Base-by-base conservation (phyloP, 2,797 vertebrate species). In the Acanthiza pusilla region DNA sequence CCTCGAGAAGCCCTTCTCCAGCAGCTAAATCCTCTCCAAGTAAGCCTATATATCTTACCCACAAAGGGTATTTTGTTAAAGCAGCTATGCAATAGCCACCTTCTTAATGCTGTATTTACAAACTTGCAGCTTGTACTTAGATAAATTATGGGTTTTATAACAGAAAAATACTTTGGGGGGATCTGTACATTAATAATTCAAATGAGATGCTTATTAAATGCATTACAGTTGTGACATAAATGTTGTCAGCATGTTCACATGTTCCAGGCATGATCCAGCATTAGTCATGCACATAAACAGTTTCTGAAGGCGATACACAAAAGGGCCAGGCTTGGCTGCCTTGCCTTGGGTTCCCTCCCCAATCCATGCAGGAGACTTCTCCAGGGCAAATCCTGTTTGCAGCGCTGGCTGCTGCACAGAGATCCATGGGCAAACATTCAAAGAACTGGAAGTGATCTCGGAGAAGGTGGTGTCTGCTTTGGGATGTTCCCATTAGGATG, bases 111-210 rank as follows among this genome's bases (percentile, higher is more conserved):
- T 96, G 84, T 96, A 81, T 95, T 88, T 95, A 94, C 27, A 2
- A 95, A 94, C 85, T 67, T 94, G 77, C 91, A 89, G 91, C 85
- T 94, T 96, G 81, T 94, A 96, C 67, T 95, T 90, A 74, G 76
- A 94, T 97, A 96, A 96, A 96, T 96, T 96, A 96, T 81, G 45
- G 85, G 77, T 16, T 93, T 94, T 73, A 91, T 88, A 90, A 80
- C 47, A 66, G 25, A 79, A 36, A 30, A 85, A 50, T 83, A 89
- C 61, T 81, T 93, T 7, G 7, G 88, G 81, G 62, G 51, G 48
- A 77, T 85, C 15, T 94, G 94, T 96, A 96, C 88, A 90, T 95
- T 83, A 97, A 88, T 68, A 93, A 92, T 92, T 96, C 93, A 85
- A 75, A 93, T 77, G 79, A 94, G 86, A 93, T 93, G 78, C 93